These are phyloP conservation scores for Polymixis flavicincta DNA, from an alignment of 2,888 invertebrate species.

Conservation along the genomic window DNA sequence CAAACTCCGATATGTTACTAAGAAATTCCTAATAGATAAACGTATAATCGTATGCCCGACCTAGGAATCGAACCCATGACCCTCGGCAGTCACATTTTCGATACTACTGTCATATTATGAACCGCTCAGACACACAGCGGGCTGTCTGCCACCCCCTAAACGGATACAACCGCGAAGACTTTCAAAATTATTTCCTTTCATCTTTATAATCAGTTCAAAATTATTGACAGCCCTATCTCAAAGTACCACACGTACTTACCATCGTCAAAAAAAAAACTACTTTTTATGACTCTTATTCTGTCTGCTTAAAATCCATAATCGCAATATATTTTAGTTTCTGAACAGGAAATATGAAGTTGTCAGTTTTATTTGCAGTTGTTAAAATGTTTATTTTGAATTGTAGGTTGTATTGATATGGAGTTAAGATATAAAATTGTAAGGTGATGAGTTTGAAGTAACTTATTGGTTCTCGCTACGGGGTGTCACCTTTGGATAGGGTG, in stretches of 20 bases:
- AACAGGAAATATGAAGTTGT: conserved; percentile 18
- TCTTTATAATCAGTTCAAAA: conserved; percentile 66
- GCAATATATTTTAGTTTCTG: background rate
- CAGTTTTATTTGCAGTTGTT: conserved; percentile 20
- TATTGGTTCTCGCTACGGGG: conserved; percentile 68
- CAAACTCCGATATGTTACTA: background rate
- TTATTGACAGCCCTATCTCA: conserved; percentile 60
- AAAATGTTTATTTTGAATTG: background rate
- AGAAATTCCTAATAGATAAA: background rate
- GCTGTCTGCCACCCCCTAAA: conserved; percentile 19
- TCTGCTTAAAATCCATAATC: background rate
- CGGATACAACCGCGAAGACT: conserved; percentile 48
- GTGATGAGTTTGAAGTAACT: conserved; percentile 38
- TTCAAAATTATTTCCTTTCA: conserved; percentile 57
- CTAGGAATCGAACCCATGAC: background rate
- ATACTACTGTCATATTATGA: conserved; percentile 22
- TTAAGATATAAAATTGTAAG: conserved; percentile 23
- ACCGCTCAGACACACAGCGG: conserved; percentile 23
- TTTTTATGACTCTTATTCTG: background rate
- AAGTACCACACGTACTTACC: conserved; percentile 8
- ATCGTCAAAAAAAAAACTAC: background rate
- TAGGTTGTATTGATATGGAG: background rate
- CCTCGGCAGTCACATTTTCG: conserved; percentile 1
- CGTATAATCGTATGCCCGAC: background rate
- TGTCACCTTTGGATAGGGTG: conserved; percentile 50